Conservation (phyloP, 1,140 invertebrate species). For the Saccostrea echinata region DNA sequence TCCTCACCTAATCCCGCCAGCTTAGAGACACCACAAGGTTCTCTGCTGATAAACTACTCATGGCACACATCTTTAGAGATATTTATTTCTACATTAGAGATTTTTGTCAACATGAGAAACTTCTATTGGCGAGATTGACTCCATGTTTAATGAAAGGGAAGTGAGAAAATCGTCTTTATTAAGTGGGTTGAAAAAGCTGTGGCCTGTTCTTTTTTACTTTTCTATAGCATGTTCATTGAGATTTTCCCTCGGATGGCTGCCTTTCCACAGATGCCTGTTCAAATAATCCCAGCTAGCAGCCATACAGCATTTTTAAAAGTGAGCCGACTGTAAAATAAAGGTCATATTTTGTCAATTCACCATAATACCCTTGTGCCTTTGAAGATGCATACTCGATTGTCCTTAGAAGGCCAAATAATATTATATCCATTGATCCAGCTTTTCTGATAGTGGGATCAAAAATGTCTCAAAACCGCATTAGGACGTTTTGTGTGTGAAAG, state of each 20-base stretch:
- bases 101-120: conserved; percentile 4
- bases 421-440: neutral
- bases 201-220: neutral
- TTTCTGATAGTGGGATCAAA: neutral
- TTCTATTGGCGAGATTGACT: neutral
- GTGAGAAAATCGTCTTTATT: conserved; percentile 20
- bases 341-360: conserved; percentile 5
- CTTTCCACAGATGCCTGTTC: conserved; percentile 19
- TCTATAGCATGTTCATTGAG: conserved; percentile 28
- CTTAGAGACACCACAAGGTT: conserved; percentile 2
- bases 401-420: neutral
- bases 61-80: neutral
- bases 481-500: neutral
- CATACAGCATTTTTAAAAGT: conserved; percentile 8
- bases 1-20: neutral
- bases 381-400: neutral
- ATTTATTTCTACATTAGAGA: conserved; percentile 7
- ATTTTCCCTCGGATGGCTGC: neutral
- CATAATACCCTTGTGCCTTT: conserved; percentile 12
- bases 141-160: conserved; percentile 7
- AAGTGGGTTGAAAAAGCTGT: conserved; percentile 22
- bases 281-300: conserved; percentile 15
- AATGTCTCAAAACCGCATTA: neutral
- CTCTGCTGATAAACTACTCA: conserved; percentile 13
- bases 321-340: neutral